A percentile compares a stretch with the other conserved stretches of the same genome.
Evolutionary conservation across 2,113 vertebrate genomes (phyloP).

Genomic region (Indri indri): DNA sequence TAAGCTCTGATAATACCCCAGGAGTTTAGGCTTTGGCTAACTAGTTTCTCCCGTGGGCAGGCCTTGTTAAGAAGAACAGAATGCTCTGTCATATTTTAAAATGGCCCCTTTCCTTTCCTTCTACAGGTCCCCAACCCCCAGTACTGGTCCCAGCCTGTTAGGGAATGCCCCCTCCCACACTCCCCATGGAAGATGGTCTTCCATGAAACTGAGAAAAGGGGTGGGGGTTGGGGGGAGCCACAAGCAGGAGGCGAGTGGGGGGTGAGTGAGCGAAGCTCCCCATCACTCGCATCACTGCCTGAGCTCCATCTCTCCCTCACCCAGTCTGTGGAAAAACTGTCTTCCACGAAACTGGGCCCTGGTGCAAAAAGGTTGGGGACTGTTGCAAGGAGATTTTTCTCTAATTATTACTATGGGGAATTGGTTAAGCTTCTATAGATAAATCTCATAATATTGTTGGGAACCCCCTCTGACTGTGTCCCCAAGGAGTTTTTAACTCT

Average conservation of each 20-base stretch:
- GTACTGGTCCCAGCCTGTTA: neutral
- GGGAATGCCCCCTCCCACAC: neutral
- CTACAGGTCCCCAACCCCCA: neutral
- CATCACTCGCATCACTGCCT: too few species aligned
- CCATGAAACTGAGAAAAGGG: too few species aligned
- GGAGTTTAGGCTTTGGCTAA: too few species aligned
- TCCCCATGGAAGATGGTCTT: too few species aligned
- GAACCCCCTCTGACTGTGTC: too few species aligned
- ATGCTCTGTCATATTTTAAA: neutral
- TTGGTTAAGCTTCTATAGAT: neutral
- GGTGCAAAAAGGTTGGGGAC: too few species aligned
- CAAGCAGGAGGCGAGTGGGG: too few species aligned
- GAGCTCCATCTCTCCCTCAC: too few species aligned
- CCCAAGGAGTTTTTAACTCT: neutral
- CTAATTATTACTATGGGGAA: neutral
- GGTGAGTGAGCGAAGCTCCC: too few species aligned
- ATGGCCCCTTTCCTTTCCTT: neutral
- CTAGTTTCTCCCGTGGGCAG: neutral
- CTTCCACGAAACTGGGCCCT: too few species aligned
- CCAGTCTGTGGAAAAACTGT: too few species aligned
- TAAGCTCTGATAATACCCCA: neutral
- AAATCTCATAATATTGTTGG: neutral
- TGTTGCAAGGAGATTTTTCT: neutral
- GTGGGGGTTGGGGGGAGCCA: too few species aligned
- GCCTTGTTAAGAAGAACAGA: neutral